Evolutionary conservation across 2,888 invertebrate genomes (phyloP), one percentile per base, ranked within the genome.

Genomic region (Drosophila paramelanica): DNA sequence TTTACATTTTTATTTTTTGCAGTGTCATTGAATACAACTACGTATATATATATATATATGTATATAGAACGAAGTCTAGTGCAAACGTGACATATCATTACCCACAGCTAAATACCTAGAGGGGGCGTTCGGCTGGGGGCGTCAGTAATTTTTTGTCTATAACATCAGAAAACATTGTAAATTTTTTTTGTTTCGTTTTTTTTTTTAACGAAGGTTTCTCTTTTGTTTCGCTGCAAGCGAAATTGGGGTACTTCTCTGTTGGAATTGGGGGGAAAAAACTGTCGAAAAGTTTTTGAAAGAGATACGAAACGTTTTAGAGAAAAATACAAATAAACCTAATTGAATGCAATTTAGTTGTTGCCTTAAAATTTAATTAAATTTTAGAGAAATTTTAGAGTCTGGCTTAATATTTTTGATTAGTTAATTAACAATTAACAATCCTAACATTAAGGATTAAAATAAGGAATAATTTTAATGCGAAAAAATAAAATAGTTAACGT

Each of bases 81-180:
- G 77, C 71, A 74, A 77, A 79, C 83, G 83, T 86, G 86, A 83
- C 86, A 86, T 87, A 69, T 78, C 62, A 82, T 70, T 75, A 73
- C 49, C 58, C 55, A 49, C 64, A 51, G 58, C 57, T 20, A 58
- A 64, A 43, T 38, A 20, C 42, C 36, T 8, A 17, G 5, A 6
- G 27, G 20, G 14, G 8, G 23, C 5, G 6, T 2, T 5, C 23
- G 5, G 47, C 5, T 36, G 7, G 2, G 5, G 13, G 13, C 27
- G 20, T 39, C 42, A 25, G 27, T 57, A 49, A 49, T 75, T 73
- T 73, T 52, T 13, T 53, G 64, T 58, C 55, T 79, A 68, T 56
- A 84, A 84, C 59, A 77, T 77, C 73, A 74, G 33, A 79, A 72
- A 76, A 71, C 62, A 56, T 69, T 71, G 68, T 70, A 62, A 49